phyloP scores from a whole-genome alignment of 1,140 invertebrate species.

The Lucilia sericata region DNA sequence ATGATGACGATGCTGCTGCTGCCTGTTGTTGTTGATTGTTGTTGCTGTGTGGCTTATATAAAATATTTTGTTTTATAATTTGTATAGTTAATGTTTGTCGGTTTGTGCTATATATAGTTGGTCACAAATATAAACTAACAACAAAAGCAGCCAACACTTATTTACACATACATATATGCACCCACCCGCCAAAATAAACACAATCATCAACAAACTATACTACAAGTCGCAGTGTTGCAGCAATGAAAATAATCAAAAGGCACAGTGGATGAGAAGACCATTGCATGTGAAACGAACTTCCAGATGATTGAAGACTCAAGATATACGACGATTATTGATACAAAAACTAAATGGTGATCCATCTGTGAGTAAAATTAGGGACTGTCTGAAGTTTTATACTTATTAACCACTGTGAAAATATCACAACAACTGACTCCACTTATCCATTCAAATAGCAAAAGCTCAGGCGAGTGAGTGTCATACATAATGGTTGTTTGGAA shows the following conservation, averaged over 20 bases:
- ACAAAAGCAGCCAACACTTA: not conserved
- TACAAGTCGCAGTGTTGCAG: not conserved
- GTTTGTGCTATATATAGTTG: not conserved
- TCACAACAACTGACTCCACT: not conserved
- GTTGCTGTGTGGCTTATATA: not conserved
- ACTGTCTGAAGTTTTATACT: too few relatives aligned
- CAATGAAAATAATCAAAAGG: not conserved
- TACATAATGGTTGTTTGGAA: not conserved
- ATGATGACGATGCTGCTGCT: not conserved
- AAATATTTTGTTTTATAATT: constrained; percentile 20
- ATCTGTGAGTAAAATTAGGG: too few relatives aligned
- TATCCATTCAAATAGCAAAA: not conserved
- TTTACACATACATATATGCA: not conserved
- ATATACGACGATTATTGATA: too few relatives aligned
- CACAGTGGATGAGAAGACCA: not conserved
- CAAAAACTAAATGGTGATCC: too few relatives aligned
- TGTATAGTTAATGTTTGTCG: constrained; percentile 5
- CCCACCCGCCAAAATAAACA: not conserved
- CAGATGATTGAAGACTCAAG: too few relatives aligned
- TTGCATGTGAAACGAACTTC: too few relatives aligned
- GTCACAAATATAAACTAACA: not conserved
- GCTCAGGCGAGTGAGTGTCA: not conserved
- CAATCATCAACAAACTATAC: constrained; percentile 8
- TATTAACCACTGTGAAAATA: too few relatives aligned
- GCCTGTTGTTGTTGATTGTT: not conserved